Evolutionary conservation across 2,888 invertebrate species (phyloP), one percentile per base, ranked within the genome.

Genomic region (Omphaloscelis lunosa): DNA sequence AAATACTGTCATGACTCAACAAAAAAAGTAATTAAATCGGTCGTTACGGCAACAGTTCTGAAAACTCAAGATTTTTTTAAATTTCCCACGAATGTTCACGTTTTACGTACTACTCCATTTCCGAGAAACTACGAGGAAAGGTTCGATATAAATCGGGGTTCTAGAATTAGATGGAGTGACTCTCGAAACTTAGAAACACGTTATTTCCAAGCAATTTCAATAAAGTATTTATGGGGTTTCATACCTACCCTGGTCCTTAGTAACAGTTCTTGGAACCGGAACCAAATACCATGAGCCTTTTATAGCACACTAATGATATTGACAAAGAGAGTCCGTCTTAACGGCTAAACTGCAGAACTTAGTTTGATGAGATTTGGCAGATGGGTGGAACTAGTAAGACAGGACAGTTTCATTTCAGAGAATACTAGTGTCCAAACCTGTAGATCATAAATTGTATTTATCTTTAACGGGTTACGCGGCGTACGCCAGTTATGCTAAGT

Each of bases 191-290:
- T 29, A 20, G 2, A 61, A 62, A 34, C 29, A 62, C 23, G 41
- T 41, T 34, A 61, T 61, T 20, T 34, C 11, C 56, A 58, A 56
- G 27, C 27, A 39, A 75, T 48, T 59, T 59, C 20, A 51, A 51
- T 58, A 9, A 27, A 58, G 23, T 48, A 63, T 75, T 74, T 65
- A 65, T 75, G 27, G 2, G 66, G 76, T 41, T 78, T 72, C 73
- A 27, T 56, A 15, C 7, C 7, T 34, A 41, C 3, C 20, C 45
- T 34, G 8, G 1, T 61, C 6, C 15, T 20, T 20, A 48, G 48
- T 48, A n/a, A 20, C 23, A 48, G 12, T 23, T 61, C 53, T 53
- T 45, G 23, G 9, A 62, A 69, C 34, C 4, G 53, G 27, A 45
- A 48, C 5, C 5, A 48, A 78, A 53, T 77, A 17, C 8, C 12